Conservation (phyloP, 1,140 invertebrate species). For the Microplitis demolitor region DNA sequence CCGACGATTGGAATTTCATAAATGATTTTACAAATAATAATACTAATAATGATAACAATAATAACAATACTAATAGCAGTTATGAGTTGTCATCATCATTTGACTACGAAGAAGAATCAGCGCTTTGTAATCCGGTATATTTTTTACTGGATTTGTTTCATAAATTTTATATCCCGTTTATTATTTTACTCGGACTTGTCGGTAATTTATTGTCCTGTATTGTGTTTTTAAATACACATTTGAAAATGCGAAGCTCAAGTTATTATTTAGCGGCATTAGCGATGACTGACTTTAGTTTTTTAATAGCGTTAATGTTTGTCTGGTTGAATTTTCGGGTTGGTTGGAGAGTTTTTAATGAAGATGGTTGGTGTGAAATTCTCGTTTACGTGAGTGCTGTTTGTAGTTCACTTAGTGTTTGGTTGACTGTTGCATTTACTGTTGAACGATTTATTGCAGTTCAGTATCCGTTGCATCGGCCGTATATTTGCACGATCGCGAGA, state of each 20-base stretch:
- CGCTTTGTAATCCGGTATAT: slow-evolving; percentile 44
- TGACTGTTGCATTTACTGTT: slow-evolving; percentile 70
- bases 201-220: slow-evolving; percentile 65
- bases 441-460: slow-evolving; percentile 72
- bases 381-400: slow-evolving; percentile 66
- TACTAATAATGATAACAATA: background rate
- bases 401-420: slow-evolving; percentile 67
- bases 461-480: slow-evolving; percentile 67
- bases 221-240: slow-evolving; percentile 65
- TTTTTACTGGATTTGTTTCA: slow-evolving; percentile 61
- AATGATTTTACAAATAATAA: background rate
- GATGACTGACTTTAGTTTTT: slow-evolving; percentile 63
- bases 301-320: slow-evolving; percentile 60
- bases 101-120: slow-evolving; percentile 38
- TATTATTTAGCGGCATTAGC: slow-evolving; percentile 67
- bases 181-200: slow-evolving; percentile 63
- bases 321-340: slow-evolving; percentile 63
- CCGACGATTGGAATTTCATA: background rate
- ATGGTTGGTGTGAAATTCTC: slow-evolving; percentile 65
- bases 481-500: slow-evolving; percentile 67
- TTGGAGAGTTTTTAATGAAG: slow-evolving; percentile 61
- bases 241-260: slow-evolving; percentile 65
- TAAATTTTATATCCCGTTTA: slow-evolving; percentile 62
- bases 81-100: too few relatives aligned
- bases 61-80: too few relatives aligned